Evolutionary conservation across 30 jellyfish, hydroid and myxozoan species (phyloP), one percentile per base, ranked within the genome.

Genomic region (Turritopsis rubra): DNA sequence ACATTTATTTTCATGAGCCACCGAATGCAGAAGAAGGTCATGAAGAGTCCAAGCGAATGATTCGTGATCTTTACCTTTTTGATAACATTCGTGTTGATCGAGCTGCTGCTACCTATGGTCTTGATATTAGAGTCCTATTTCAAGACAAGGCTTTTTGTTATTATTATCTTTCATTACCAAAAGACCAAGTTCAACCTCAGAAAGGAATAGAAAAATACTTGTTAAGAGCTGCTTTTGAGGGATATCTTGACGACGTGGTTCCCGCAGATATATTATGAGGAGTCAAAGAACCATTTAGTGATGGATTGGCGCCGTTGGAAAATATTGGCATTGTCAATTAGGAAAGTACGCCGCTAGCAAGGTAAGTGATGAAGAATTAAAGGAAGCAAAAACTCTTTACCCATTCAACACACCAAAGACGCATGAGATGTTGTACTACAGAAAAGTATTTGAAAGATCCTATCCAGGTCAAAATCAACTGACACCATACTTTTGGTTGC

Each of bases 241-340:
- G 96, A 1, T 77, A 88, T 73, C 75, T 87, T 41, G 54, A 75
- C 16, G 95, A 68, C 29, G 66, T 83, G n/a, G 75, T 92, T 1
- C 98, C 98, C 3, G 93, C 84, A 27, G 98, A 92, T 75, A 83
- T 92, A 31, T 75, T 92, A 60, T 92, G 98, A 96, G 91, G 98
- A 31, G 86, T 95, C 70, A 92, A 92, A 77, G 96, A 92, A 75
- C 96, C 96, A 73, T 92, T 92, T 75, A 88, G 98, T 85, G 98
- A 92, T 74, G 98, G 98, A 0, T 90, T 92, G n/a, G 84, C 96
- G 1, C 70, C 95, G 21, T 54, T 75, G 23, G 86, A 84, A 77
- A 88, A 92, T 75, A 92, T 20, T 92, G 98, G 98, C 81, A 21
- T 80, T 66, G 83, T 9, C 70, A 79, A 84, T 88, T 92, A 52